Percentiles rank a stretch among this genome's conserved stretches.
phyloP scores from a whole-genome alignment of 2,113 vertebrate genomes.

The Anthoscopus minutus region DNA sequence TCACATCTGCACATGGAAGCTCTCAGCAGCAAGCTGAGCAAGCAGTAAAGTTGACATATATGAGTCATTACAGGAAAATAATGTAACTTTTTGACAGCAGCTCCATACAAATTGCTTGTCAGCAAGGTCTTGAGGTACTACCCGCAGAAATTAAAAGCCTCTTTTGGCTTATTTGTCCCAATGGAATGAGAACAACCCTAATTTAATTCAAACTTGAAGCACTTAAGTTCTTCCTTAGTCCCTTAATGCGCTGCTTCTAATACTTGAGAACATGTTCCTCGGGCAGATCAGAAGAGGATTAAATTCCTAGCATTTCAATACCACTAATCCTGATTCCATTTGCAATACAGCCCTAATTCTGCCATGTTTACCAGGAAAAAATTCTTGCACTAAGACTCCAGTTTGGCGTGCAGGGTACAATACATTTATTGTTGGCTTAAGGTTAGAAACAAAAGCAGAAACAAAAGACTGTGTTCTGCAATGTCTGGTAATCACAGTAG shows the following conservation, averaged over 20 bases:
- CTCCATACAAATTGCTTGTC: not conserved
- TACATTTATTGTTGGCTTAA: not conserved
- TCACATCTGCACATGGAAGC: not conserved
- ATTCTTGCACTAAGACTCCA: not conserved
- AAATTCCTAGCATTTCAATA: constrained; percentile 13
- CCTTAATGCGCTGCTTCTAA: not conserved
- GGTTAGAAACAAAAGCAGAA: not conserved
- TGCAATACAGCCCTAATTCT: constrained; percentile 6
- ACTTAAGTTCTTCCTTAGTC: not conserved
- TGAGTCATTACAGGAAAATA: not conserved
- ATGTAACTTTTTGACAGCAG: not conserved
- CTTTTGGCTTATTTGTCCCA: not conserved
- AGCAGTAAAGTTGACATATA: not conserved
- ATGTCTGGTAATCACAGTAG: not conserved
- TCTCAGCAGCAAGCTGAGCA: not conserved
- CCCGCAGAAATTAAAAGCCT: not conserved
- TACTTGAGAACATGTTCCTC: not conserved
- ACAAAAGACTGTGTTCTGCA: not conserved
- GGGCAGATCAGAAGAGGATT: not conserved
- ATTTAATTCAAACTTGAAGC: not conserved
- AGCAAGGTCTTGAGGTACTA: not conserved
- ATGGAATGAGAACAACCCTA: not conserved
- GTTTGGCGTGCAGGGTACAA: not conserved
- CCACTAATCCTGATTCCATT: constrained; percentile 5
- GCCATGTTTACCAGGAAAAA: not conserved